Base-by-base conservation (phyloP, 2,888 invertebrate genomes). In the Globia sparganii region DNA sequence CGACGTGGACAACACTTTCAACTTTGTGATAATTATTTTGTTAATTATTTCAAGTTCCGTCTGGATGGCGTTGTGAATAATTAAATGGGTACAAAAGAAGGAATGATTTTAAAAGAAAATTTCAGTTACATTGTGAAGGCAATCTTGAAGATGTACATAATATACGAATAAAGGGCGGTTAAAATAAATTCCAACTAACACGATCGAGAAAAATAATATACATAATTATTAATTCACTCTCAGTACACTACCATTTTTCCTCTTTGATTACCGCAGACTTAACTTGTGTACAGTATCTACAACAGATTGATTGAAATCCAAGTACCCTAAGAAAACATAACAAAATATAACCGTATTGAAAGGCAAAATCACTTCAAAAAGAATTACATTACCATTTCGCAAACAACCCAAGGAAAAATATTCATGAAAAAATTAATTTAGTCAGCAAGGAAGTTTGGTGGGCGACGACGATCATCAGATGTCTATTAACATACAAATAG, bases 401-500 rank as follows among this genome's bases (percentile, higher is more conserved):
- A 68, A 84, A 79, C 62, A 72, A 68, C 70, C 56, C 21, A 8
- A 68, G 59, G 67, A 77, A 80, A 49, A 83, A 78, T 78, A 78
- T 86, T 86, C 83, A 83, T 86, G 81, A 85, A 80, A 75, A 67
- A 69, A 70, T 76, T 85, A 40, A 86, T 86, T 84, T 77, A 77
- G 72, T 79, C 68, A 72, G 67, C 64, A 34, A 49, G 71, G 61
- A 77, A 79, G 75, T 81, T 80, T 69, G 56, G 70, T 66, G 75
- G 46, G 34, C 80, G 81, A 78, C 79, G 69, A 69, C 78, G 76
- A 67, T 71, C 81, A 80, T 80, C 86, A 86, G 83, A 83, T 83
- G 76, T 71, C 78, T 74, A 88, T 89, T 89, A 80, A 43, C 89
- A 90, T 90, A 87, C 83, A 88, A 87, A 90, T 89, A 80, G 82